Evolutionary conservation across 2,888 invertebrate species (phyloP).

Genomic region (Vannuccia rotundouncinata): DNA sequence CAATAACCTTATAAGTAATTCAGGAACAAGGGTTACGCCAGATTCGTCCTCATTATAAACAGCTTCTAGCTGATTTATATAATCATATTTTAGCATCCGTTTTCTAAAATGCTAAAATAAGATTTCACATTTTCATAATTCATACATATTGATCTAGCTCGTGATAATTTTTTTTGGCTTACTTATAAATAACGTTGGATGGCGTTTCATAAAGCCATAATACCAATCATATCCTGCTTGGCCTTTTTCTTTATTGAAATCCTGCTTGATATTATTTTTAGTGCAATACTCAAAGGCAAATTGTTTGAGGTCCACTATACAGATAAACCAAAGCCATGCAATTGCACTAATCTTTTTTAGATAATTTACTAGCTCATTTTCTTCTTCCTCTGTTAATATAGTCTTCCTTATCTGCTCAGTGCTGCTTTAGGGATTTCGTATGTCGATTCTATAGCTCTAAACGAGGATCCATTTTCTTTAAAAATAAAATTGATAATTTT

Average conservation of each 20-base stretch:
- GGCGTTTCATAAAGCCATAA: not conserved
- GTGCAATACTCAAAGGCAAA: not conserved
- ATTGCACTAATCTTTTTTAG: not conserved
- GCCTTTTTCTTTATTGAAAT: not conserved
- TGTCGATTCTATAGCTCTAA: no score
- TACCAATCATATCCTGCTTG: not conserved
- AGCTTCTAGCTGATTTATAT: constrained; percentile 3
- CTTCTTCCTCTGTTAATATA: not conserved
- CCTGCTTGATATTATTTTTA: not conserved
- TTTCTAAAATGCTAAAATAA: constrained; percentile 20
- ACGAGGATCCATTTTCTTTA: no score
- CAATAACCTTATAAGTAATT: constrained; percentile 10
- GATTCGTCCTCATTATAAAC: constrained; percentile 7
- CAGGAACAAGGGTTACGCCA: constrained; percentile 7
- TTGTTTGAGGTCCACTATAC: not conserved
- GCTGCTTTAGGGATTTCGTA: not conserved
- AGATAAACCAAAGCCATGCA: not conserved
- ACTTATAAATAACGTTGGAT: not conserved
- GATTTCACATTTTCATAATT: not conserved
- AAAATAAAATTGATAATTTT: not conserved
- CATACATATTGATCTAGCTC: constrained; percentile 16
- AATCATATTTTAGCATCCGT: not conserved
- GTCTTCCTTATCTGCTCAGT: not conserved
- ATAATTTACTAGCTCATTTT: constrained; percentile 3
- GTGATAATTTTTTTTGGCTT: no score